Evolutionary conservation across 2,888 invertebrate genomes (phyloP).

Genomic region (Iphiclides podalirius): DNA sequence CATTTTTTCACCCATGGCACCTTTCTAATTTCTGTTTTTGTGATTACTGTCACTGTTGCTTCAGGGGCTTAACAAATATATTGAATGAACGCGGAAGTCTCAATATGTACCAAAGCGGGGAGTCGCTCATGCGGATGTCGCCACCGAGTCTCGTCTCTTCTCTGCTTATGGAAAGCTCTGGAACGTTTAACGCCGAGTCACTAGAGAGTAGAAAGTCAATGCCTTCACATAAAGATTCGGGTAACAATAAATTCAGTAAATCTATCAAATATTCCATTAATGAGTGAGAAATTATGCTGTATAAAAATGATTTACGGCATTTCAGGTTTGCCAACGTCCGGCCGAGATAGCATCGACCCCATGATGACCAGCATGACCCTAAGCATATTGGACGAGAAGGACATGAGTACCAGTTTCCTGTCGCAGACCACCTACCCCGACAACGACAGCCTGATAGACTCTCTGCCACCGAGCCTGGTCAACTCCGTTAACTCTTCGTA

Average conservation of each 20-base stretch:
- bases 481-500: slow-evolving; percentile 72
- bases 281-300: too few species aligned
- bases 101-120: slow-evolving; percentile 72
- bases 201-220: slow-evolving; percentile 60
- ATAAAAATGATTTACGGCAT: slow-evolving; percentile 11
- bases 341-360: slow-evolving; percentile 67
- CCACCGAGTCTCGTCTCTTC: slow-evolving; percentile 83
- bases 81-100: slow-evolving; percentile 64
- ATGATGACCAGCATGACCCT: slow-evolving; percentile 76
- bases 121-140: slow-evolving; percentile 72
- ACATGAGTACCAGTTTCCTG: slow-evolving; percentile 76
- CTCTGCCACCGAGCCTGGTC: slow-evolving; percentile 67
- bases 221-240: slow-evolving; percentile 54
- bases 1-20: too few species aligned
- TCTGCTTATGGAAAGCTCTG: slow-evolving; percentile 70
- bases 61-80: slow-evolving; percentile 60
- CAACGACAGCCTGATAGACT: slow-evolving; percentile 70
- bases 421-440: slow-evolving; percentile 74
- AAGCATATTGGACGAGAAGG: slow-evolving; percentile 73
- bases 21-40: too few species aligned
- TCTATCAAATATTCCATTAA: too few species aligned
- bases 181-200: slow-evolving; percentile 64
- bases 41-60: too few species aligned
- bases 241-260: too few species aligned
- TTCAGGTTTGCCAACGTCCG: slow-evolving; percentile 53